Evolutionary conservation across 2,797 vertebrate genomes (phyloP).

Genomic region (Astyanax mexicanus): DNA sequence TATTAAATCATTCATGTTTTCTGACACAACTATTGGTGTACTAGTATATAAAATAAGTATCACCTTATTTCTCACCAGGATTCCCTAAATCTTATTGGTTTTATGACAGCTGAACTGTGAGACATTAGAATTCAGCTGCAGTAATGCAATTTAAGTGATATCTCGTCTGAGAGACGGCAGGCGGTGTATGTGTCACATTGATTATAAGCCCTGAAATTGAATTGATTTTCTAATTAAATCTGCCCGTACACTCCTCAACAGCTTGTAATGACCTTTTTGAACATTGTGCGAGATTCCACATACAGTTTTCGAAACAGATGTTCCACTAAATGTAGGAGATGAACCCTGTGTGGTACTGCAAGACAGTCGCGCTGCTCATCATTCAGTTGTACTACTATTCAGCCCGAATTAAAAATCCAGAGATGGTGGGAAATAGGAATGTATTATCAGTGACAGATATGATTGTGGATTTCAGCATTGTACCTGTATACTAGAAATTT

Average conservation of each 20-base stretch:
- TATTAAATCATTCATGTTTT: no score
- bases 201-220: neutral
- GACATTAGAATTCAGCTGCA: neutral
- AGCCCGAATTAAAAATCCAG: neutral
- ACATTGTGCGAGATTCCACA: neutral
- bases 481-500: neutral
- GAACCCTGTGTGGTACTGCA: neutral
- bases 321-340: neutral
- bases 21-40: no score
- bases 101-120: neutral
- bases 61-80: neutral
- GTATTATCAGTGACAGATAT: neutral
- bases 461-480: neutral
- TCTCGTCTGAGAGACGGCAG: neutral
- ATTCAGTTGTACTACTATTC: neutral
- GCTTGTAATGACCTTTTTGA: neutral
- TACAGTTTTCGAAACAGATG: neutral
- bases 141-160: neutral
- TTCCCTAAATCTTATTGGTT: neutral
- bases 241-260: neutral
- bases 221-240: conserved; percentile 10
- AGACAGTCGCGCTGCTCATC: neutral
- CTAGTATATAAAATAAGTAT: no score
- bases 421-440: neutral
- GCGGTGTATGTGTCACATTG: neutral